Percentiles rank a stretch among this genome's conserved stretches.
These are phyloP conservation scores for Gasterosteus nipponicus DNA, from an alignment of 2,113 vertebrate genomes.

Conservation along the genomic window DNA sequence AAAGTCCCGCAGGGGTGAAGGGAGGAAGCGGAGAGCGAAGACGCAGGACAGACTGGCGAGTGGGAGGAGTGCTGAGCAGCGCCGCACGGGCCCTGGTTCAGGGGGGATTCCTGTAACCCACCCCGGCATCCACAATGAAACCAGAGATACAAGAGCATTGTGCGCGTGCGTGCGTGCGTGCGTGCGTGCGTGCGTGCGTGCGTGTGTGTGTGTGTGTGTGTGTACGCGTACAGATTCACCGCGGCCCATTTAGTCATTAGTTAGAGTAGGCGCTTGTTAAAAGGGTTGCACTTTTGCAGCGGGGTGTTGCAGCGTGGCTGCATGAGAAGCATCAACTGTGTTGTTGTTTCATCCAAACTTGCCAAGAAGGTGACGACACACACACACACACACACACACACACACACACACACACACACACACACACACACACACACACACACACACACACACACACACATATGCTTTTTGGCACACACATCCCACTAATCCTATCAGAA, in stretches of 20 bases:
- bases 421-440: constrained; percentile 21
- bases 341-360: constrained; percentile 2
- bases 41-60: constrained; percentile 6
- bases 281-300: constrained; percentile 7
- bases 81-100: constrained; percentile 43
- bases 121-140: constrained; percentile 51
- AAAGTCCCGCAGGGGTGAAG: constrained; percentile 61
- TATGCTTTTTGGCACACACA: constrained; percentile 32
- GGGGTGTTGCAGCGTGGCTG: background rate
- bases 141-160: constrained; percentile 5
- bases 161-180: constrained; percentile 12
- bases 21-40: constrained; percentile 59
- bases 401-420: constrained; percentile 16
- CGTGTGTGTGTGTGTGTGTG: background rate
- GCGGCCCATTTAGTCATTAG: constrained; percentile 42
- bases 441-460: constrained; percentile 1
- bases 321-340: background rate
- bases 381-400: background rate
- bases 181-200: background rate
- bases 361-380: constrained; percentile 30
- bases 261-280: constrained; percentile 17
- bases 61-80: constrained; percentile 43
- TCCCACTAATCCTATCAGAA: constrained; percentile 39
- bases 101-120: constrained; percentile 71
- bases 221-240: constrained; percentile 10